Percentiles rank a stretch among this genome's conserved stretches.
Conservation (phyloP, 2,797 vertebrate genomes). For the Eulemur mongoz region DNA sequence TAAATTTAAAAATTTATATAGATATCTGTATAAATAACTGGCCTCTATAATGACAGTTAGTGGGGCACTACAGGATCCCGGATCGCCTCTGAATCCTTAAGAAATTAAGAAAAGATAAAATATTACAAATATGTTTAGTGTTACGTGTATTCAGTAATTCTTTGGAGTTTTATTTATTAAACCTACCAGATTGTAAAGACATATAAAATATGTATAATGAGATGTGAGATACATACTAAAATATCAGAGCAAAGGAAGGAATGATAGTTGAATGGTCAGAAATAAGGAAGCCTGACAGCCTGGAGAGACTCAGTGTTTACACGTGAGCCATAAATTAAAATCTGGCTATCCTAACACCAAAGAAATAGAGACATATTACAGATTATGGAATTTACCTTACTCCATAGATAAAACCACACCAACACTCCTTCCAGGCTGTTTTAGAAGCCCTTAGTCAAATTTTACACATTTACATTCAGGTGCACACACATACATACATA, state of each 20-base stretch:
- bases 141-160: background rate
- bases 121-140: background rate
- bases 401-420: fast-evolving
- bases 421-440: fast-evolving
- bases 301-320: background rate
- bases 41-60: background rate
- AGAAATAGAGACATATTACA: background rate
- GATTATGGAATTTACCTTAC: too few relatives aligned
- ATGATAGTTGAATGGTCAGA: background rate
- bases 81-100: background rate
- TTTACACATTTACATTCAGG: background rate
- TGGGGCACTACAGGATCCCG: background rate
- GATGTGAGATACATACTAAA: background rate
- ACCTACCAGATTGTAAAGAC: background rate
- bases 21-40: background rate
- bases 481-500: background rate
- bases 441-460: background rate
- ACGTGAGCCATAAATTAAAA: background rate
- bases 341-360: background rate
- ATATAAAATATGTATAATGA: background rate
- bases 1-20: too few relatives aligned
- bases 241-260: background rate
- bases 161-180: background rate
- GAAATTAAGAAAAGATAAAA: background rate
- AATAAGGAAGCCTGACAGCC: background rate